Evolutionary conservation across 2,113 vertebrate species (phyloP).

Genomic region (Gopherus flavomarginatus): DNA sequence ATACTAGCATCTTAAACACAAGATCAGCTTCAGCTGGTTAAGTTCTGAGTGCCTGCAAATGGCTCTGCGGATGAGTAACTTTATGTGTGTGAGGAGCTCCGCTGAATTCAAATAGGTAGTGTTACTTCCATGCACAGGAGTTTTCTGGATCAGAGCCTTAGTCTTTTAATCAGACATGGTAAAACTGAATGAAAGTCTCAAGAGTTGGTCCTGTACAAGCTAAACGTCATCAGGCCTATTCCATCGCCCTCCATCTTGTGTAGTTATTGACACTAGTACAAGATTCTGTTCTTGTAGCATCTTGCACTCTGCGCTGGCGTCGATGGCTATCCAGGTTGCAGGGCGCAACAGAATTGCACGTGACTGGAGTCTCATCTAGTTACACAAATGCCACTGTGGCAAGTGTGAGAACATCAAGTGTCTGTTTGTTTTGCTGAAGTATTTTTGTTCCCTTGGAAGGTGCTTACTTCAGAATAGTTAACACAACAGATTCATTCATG

Average conservation of each 20-base stretch:
- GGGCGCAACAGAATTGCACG: rapidly evolving
- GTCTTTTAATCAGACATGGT: background rate
- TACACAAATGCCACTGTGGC: background rate
- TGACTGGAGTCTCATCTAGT: background rate
- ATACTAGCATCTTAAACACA: rapidly evolving
- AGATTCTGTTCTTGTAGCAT: rapidly evolving
- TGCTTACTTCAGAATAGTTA: slow-evolving; percentile 21
- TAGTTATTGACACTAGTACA: background rate
- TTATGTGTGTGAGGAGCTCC: background rate
- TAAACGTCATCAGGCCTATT: background rate
- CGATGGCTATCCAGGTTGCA: background rate
- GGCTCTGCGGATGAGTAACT: background rate
- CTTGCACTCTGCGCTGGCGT: background rate
- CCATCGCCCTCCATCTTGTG: background rate
- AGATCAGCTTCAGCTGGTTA: background rate
- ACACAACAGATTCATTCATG: slow-evolving; percentile 59
- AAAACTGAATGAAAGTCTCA: background rate
- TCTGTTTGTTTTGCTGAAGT: background rate
- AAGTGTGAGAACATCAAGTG: slow-evolving; percentile 4
- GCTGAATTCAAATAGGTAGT: background rate
- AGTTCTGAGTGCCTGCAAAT: background rate
- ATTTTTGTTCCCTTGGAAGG: slow-evolving; percentile 37
- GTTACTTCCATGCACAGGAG: background rate
- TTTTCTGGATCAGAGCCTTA: background rate
- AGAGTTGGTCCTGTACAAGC: background rate